Evolutionary conservation across 2,113 vertebrate species (phyloP).

Genomic region (Herpetotheres cachinnans): DNA sequence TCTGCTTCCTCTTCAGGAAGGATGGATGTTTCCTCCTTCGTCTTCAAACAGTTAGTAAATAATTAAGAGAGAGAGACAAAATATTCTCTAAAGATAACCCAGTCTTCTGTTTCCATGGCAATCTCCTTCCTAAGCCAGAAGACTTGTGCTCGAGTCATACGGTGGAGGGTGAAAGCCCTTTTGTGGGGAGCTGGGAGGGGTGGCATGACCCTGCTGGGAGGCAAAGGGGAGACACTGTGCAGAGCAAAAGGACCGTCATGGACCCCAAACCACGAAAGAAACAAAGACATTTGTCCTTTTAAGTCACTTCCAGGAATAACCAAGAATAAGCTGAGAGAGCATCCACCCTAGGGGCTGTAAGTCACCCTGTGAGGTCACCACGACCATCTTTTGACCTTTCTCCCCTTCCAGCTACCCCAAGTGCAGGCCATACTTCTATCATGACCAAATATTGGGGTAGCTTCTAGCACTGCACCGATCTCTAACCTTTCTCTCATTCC

Average conservation of each 20-base stretch:
- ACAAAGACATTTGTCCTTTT: neutral
- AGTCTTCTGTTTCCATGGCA: constrained; percentile 57
- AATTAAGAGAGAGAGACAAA: constrained; percentile 67
- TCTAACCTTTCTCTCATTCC: neutral
- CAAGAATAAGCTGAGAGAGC: neutral
- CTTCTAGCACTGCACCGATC: neutral
- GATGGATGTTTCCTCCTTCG: constrained; percentile 16
- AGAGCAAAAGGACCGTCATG: neutral
- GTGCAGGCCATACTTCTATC: neutral
- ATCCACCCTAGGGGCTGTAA: neutral
- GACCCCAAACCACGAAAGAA: neutral
- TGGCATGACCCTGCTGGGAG: neutral
- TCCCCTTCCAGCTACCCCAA: neutral
- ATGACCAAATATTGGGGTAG: neutral
- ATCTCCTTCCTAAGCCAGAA: constrained; percentile 39
- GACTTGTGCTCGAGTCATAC: neutral
- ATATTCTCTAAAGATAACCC: constrained; percentile 57
- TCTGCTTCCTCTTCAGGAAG: neutral
- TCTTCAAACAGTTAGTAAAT: constrained; percentile 65
- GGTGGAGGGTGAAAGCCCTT: neutral
- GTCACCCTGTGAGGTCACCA: neutral
- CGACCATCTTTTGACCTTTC: neutral
- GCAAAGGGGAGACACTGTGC: neutral
- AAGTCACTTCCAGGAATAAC: neutral
- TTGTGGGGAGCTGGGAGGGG: neutral